A percentile compares a stretch with the other conserved stretches of the same genome.
phyloP scores from a whole-genome alignment of 2,113 vertebrate species.

The Tauraco erythrolophus region DNA sequence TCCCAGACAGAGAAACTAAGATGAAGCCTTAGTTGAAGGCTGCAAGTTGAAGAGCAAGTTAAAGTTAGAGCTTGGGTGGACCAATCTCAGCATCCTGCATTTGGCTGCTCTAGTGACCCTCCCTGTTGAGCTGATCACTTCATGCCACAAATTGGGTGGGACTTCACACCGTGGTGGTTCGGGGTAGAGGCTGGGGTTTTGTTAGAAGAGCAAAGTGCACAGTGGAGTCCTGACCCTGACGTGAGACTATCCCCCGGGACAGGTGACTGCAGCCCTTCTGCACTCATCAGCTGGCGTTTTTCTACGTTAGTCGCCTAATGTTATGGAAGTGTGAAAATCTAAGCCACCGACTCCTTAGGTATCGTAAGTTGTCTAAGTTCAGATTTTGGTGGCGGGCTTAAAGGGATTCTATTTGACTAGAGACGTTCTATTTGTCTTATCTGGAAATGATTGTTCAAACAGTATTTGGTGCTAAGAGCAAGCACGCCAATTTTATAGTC shows the following conservation, averaged over 20 bases:
- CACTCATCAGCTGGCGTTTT: neutral
- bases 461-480: neutral
- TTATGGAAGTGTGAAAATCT: neutral
- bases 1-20: neutral
- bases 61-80: neutral
- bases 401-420: neutral
- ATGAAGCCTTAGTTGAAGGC: neutral
- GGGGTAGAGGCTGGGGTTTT: neutral
- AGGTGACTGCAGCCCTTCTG: neutral
- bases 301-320: neutral
- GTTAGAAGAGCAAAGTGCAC: fast-evolving
- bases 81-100: neutral
- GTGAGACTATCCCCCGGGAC: neutral
- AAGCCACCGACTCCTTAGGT: neutral
- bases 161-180: fast-evolving
- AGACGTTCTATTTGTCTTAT: neutral
- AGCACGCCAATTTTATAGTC: neutral
- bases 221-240: fast-evolving
- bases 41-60: neutral
- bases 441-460: neutral
- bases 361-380: neutral
- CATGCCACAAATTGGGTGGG: neutral
- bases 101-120: neutral
- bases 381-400: neutral
- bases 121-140: neutral